These are phyloP conservation scores for Geodia barretti DNA, from an alignment of 37 sponge, comb jelly and placozoan genomes.

Conservation along the genomic window DNA sequence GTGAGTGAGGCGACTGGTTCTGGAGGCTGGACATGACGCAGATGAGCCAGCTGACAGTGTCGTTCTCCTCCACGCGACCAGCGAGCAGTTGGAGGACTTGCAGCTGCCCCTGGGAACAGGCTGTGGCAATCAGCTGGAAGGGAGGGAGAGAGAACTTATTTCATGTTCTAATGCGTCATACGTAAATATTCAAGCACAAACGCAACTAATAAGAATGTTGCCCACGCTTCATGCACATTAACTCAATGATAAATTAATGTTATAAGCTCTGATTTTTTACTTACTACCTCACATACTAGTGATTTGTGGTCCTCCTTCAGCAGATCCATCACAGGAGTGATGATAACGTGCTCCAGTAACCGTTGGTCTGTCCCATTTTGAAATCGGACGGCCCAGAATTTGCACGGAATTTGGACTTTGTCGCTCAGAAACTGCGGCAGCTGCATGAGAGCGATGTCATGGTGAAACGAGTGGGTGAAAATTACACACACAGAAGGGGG, in stretches of 20 bases:
- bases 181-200: too few species aligned
- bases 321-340: conserved; percentile 17
- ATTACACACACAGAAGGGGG: too few species aligned
- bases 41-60: conserved; percentile 14
- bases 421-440: neutral
- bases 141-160: too few species aligned
- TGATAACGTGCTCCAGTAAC: conserved; percentile 13
- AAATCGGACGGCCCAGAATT: neutral
- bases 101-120: conserved; percentile 42
- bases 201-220: too few species aligned
- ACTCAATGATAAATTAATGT: too few species aligned
- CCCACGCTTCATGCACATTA: too few species aligned
- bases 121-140: conserved; percentile 29
- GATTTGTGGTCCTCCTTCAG: conserved; percentile 27
- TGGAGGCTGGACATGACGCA: conserved; percentile 29
- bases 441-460: too few species aligned
- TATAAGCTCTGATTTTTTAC: neutral
- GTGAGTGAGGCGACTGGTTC: neutral
- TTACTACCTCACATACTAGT: neutral
- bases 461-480: too few species aligned
- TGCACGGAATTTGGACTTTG: neutral
- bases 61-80: conserved; percentile 3
- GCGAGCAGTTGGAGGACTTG: conserved; percentile 50
- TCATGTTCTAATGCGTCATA: too few species aligned
- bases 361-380: neutral